Conservation (phyloP, 2,113 vertebrate species). For the Choloepus hoffmanni region DNA sequence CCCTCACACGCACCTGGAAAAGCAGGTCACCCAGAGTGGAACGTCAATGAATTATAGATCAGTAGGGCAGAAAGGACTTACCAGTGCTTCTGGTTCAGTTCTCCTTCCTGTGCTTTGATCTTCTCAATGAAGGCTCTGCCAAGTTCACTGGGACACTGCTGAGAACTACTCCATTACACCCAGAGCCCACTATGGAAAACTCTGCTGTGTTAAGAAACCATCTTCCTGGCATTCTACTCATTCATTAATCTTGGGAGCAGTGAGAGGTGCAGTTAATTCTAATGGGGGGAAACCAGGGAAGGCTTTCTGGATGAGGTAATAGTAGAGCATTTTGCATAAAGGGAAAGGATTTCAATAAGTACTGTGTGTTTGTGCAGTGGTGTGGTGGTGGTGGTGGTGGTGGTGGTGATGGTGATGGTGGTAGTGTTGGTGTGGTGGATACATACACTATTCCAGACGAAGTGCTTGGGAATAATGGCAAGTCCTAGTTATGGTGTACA, state of each 20-base stretch:
- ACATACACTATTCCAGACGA: neutral
- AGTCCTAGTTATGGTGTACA: neutral
- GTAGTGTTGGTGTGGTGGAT: too few relatives aligned
- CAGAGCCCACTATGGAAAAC: neutral
- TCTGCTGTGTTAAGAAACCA: neutral
- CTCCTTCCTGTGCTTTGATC: neutral
- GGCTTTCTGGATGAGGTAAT: neutral
- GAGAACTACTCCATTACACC: neutral
- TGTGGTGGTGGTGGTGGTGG: neutral
- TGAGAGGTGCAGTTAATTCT: neutral
- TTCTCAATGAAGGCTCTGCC: neutral
- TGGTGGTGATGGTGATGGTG: neutral
- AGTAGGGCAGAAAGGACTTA: neutral
- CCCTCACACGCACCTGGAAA: neutral
- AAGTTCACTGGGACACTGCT: neutral
- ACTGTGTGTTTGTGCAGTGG: neutral
- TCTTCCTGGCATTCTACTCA: neutral
- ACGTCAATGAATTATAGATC: neutral
- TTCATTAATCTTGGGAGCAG: neutral
- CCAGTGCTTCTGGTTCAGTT: neutral
- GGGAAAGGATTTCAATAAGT: neutral
- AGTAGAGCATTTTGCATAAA: neutral
- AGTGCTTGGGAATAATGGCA: neutral
- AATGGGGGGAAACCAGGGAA: neutral
- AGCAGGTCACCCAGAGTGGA: neutral